Evolutionary conservation across 2,797 vertebrate species (phyloP).

Genomic region (Gymnocypris eckloni): DNA sequence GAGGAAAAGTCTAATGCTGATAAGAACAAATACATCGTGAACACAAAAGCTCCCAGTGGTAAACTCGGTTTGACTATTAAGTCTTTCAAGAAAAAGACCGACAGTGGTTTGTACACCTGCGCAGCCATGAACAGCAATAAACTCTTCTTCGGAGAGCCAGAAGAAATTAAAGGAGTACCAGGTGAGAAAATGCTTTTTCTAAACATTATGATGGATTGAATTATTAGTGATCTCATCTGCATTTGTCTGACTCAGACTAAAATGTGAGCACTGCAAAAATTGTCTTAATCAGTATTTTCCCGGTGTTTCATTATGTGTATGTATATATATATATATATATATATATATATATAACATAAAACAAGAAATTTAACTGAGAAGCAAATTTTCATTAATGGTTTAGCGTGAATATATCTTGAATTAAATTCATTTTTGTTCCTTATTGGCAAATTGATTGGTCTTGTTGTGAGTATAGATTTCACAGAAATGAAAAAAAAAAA

Average conservation of each 20-base stretch:
- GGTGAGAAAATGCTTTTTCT: slow-evolving; percentile 60
- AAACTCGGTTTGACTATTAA: slow-evolving; percentile 29
- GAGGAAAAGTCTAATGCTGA: rapidly evolving
- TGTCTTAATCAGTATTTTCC: not conserved
- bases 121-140: not conserved
- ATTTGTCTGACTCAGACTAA: not conserved
- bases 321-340: too few relatives aligned
- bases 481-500: not conserved
- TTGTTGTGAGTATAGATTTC: not conserved
- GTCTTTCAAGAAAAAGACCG: not conserved
- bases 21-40: rapidly evolving
- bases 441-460: not conserved
- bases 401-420: not conserved
- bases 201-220: not conserved
- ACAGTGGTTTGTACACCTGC: slow-evolving; percentile 73
- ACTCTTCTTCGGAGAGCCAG: slow-evolving; percentile 52
- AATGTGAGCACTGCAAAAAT: not conserved
- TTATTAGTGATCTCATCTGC: not conserved
- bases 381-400: not conserved
- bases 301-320: too few relatives aligned
- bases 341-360: not conserved
- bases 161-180: slow-evolving; percentile 51
- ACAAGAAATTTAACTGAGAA: not conserved
- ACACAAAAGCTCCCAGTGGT: not conserved
- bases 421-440: not conserved